Conservation (phyloP, 2,888 invertebrate genomes). For the Caenorhabditis afra region DNA sequence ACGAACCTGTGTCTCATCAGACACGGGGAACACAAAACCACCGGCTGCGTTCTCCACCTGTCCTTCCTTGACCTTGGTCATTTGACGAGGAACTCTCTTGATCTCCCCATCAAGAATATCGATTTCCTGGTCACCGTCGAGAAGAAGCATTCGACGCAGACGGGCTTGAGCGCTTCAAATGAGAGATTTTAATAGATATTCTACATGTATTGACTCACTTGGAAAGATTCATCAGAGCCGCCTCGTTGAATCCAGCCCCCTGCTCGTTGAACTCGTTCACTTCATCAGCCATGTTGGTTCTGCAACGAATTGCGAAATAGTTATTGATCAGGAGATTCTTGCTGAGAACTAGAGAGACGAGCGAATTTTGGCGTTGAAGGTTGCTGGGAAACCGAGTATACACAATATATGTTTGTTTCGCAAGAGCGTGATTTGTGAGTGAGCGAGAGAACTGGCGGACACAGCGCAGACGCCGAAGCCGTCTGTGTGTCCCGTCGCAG, state of each 20-base stretch:
- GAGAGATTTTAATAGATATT: background rate
- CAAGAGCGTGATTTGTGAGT: background rate
- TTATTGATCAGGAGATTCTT: background rate
- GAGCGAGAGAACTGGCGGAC: constrained; percentile 1
- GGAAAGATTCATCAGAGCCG: constrained; percentile 6
- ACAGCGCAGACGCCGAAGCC: background rate
- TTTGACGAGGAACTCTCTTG: constrained; percentile 63
- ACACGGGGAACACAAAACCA: constrained; percentile 80
- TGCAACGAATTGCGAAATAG: constrained; percentile 47
- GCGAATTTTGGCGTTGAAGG: background rate
- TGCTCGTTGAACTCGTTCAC: constrained; percentile 26
- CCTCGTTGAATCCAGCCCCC: constrained; percentile 18
- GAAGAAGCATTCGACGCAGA: constrained; percentile 14
- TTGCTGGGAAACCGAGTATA: constrained; percentile 20
- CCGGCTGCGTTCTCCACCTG: constrained; percentile 77
- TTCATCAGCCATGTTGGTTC: constrained; percentile 41
- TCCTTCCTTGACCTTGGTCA: constrained; percentile 69
- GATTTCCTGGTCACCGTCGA: constrained; percentile 19
- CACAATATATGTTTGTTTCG: constrained; percentile 4
- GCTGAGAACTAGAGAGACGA: constrained; percentile 7
- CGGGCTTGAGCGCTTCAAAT: constrained; percentile 31
- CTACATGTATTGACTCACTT: constrained; percentile 14
- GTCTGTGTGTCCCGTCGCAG: background rate
- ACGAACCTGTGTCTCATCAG: constrained; percentile 80
- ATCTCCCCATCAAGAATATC: constrained; percentile 26